Base-by-base conservation (phyloP, 2,888 invertebrate species). In the Spodoptera exigua region DNA sequence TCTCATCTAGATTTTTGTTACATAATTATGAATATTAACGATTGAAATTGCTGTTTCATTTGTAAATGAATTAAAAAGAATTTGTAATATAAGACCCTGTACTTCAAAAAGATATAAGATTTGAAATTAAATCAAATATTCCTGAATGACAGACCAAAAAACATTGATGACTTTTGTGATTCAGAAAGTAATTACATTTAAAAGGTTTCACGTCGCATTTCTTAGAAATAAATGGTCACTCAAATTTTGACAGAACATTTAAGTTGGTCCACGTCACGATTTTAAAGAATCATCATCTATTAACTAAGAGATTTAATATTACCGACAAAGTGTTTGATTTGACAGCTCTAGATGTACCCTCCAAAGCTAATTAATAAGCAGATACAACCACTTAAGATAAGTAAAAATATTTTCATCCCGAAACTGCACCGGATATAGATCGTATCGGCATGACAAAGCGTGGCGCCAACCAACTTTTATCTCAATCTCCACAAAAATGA, bases 331-430 rank as follows among this genome's bases (percentile, higher is more conserved):
- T 90, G 91, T 91, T 89, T 87, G 85, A 86, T 92, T 88, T 92
- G 93, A 93, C 93, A 92, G 94, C 91, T 87, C 87, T 79, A 88
- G 88, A 84, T 89, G 89, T 90, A 88, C 89, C 88, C 83, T 85
- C 87, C 82, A 86, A 88, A 87, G 86, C 88, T 93, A 94, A 93
- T 94, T 93, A 94, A 93, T 94, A 93, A 93, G 88, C 93, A 94
- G 94, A 93, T 93, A 93, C 93, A 93, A 89, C 92, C 93, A 93
- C 94, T 94, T 93, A 92, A 92, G 93, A 94, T 93, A 93, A 93
- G 91, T 92, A 89, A 91, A 92, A 94, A 93, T 93, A 92, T 93
- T 93, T 94, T 92, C 93, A 92, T 92, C 93, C 93, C 90, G 86
- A 93, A 94, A 91, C 91, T 89, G 88, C 91, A 92, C 92, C 94